These are phyloP conservation scores for Tenualosa ilisha DNA, from an alignment of 2,797 vertebrate genomes.

Conservation along the genomic window DNA sequence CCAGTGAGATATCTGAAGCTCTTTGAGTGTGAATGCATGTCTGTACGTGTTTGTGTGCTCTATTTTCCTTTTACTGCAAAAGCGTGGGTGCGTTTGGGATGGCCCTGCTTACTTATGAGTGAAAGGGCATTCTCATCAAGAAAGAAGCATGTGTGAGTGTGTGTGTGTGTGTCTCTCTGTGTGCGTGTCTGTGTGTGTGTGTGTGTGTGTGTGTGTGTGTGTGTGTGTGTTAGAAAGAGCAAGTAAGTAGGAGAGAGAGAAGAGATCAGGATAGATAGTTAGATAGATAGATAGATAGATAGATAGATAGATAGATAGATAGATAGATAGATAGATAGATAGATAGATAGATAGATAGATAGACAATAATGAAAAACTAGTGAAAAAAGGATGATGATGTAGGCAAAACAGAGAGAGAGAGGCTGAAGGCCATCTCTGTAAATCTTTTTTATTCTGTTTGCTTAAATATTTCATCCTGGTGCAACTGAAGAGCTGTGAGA, in stretches of 20 bases:
- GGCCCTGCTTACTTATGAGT: not conserved
- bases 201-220: not conserved
- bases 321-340: too few species aligned
- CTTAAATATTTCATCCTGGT: slow-evolving; percentile 14
- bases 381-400: not conserved
- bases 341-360: not conserved
- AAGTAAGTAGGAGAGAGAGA: not conserved
- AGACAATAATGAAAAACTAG: not conserved
- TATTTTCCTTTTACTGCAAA: not conserved
- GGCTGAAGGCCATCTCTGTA: not conserved
- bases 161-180: not conserved
- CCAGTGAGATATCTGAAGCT: not conserved
- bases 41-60: not conserved
- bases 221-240: not conserved
- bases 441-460: not conserved
- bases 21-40: not conserved
- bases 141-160: not conserved
- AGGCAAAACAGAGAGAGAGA: not conserved
- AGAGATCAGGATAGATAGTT: too few species aligned
- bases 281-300: not conserved
- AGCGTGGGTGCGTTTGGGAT: not conserved
- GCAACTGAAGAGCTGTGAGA: not conserved
- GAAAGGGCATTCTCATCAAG: not conserved
- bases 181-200: not conserved
- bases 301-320: not conserved